A percentile compares a stretch with the other conserved stretches of the same genome.
phyloP scores from a whole-genome alignment of 2,113 vertebrate species.

The Anarhynchus alexandrinus region DNA sequence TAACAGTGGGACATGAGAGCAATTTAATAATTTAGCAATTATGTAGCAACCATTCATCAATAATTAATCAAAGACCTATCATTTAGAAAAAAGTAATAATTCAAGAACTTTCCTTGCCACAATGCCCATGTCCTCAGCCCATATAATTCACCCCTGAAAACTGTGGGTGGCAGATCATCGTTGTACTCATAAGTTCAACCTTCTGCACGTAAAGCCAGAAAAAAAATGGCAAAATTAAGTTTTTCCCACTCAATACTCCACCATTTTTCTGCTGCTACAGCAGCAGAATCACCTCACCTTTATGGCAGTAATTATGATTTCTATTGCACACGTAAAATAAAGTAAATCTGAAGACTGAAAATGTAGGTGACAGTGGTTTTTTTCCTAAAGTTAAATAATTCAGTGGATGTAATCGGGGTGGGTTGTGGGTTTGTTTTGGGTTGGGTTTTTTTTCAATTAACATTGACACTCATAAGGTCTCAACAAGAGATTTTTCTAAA shows the following conservation, averaged over 20 bases:
- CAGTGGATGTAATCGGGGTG: neutral
- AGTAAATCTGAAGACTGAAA: neutral
- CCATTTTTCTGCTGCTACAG: neutral
- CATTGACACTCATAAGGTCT: neutral
- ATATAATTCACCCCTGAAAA: neutral
- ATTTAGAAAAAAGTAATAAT: neutral
- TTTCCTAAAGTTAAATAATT: neutral
- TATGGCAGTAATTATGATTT: neutral
- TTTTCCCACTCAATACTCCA: neutral
- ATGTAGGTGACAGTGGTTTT: neutral
- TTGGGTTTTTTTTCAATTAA: neutral
- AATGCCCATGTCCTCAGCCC: neutral
- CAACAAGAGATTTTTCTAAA: neutral
- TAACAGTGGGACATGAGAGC: neutral
- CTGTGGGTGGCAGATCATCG: neutral
- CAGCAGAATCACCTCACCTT: neutral
- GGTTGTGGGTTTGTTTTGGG: neutral
- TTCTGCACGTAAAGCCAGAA: neutral
- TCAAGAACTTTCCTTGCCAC: neutral
- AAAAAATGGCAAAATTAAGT: neutral
- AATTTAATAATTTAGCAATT: neutral
- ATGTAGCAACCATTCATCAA: neutral
- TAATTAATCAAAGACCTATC: neutral
- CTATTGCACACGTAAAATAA: neutral
- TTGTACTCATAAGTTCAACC: neutral